A percentile compares a stretch with the other conserved stretches of the same genome.
phyloP scores from a whole-genome alignment of 2,797 vertebrate species.

The Oryzias sinensis region DNA sequence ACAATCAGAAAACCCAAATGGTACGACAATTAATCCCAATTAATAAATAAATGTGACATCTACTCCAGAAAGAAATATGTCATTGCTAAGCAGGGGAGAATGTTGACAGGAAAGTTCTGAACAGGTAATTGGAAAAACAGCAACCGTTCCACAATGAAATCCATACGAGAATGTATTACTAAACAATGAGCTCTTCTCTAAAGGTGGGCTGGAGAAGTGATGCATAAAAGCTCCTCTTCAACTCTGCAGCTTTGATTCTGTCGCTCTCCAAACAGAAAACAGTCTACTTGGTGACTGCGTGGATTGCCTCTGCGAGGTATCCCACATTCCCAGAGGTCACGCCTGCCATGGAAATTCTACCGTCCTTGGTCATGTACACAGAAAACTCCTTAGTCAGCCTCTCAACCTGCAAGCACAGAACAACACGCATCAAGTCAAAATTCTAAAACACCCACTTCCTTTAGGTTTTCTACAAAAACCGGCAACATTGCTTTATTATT shows the following conservation, averaged over 20 bases:
- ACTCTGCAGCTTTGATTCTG: constrained; percentile 43
- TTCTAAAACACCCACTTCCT: no score
- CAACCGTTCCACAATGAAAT: constrained; percentile 32
- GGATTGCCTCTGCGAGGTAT: constrained; percentile 91
- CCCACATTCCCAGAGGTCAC: constrained; percentile 89
- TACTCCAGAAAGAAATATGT: constrained; percentile 11
- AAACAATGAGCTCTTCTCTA: constrained; percentile 40
- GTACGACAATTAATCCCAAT: constrained; percentile 33
- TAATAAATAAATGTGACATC: constrained; percentile 52
- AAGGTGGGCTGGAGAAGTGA: constrained; percentile 49
- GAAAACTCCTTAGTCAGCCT: constrained; percentile 93
- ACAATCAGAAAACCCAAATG: constrained; percentile 14
- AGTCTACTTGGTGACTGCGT: constrained; percentile 89
- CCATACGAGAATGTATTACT: constrained; percentile 30
- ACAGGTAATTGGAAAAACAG: constrained; percentile 26
- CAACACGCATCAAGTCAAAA: no score
- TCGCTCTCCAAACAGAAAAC: constrained; percentile 31
- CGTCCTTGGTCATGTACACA: constrained; percentile 97
- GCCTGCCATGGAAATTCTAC: constrained; percentile 94
- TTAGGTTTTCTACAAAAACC: no score
- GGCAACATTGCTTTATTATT: no score
- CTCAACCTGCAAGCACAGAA: constrained; percentile 81
- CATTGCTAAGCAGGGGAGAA: constrained; percentile 12
- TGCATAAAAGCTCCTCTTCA: constrained; percentile 28
- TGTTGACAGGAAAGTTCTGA: constrained; percentile 20